These are phyloP conservation scores for Drosophila watanabei DNA, from an alignment of 1,140 invertebrate genomes.

Conservation along the genomic window DNA sequence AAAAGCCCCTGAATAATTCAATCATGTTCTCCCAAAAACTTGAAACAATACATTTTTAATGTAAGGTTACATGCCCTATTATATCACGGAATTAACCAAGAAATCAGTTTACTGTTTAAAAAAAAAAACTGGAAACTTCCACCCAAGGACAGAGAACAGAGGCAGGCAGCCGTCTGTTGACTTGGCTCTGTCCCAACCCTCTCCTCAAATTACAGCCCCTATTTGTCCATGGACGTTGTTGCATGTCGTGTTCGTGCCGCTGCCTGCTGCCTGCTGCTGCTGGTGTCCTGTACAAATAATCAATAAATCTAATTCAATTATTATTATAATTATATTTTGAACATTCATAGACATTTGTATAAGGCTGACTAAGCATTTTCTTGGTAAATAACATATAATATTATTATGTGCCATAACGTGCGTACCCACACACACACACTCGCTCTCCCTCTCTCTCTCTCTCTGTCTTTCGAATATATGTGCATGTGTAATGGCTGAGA, in stretches of 20 bases:
- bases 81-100: constrained; percentile 23
- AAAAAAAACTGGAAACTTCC: constrained; percentile 26
- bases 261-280: constrained; percentile 37
- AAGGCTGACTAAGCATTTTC: constrained; percentile 84
- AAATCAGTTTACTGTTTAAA: constrained; percentile 22
- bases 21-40: background rate
- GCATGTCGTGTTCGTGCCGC: constrained; percentile 47
- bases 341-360: constrained; percentile 84
- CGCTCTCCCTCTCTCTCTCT: background rate
- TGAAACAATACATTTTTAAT: constrained; percentile 23
- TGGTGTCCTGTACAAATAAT: constrained; percentile 77
- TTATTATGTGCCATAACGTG: constrained; percentile 76
- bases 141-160: constrained; percentile 9
- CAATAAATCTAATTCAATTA: constrained; percentile 85
- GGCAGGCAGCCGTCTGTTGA: constrained; percentile 1
- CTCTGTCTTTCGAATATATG: constrained; percentile 14
- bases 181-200: constrained; percentile 4
- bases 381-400: constrained; percentile 84
- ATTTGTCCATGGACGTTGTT: constrained; percentile 32
- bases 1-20: constrained; percentile 15
- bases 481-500: constrained; percentile 64
- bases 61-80: constrained; percentile 23
- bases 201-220: constrained; percentile 28
- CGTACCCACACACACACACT: constrained; percentile 29
- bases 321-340: constrained; percentile 85